Evolutionary conservation across 2,113 vertebrate species (phyloP), one percentile per base, ranked within the genome.

Genomic region (Oncorhynchus mykiss): DNA sequence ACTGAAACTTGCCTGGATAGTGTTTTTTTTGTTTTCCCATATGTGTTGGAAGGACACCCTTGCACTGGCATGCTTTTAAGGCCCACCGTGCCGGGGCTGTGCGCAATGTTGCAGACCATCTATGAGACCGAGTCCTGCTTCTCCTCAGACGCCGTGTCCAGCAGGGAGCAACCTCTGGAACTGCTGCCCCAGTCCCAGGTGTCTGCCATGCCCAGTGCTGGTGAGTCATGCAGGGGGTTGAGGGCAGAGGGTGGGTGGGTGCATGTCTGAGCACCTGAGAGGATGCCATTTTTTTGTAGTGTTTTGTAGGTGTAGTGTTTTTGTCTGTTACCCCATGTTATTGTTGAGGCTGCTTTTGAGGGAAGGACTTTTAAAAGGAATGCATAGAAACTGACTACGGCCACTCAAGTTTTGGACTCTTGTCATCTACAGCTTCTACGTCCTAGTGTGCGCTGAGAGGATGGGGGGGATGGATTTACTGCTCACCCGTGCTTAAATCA

Each of bases 51-150:
- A 70, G 48, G 59, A 6, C 18, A 6, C 57, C 39, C 72, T 34
- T 22, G 68, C 67, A 69, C 64, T 89, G 94, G 93, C 92, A 95
- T 95, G 94, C 92, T 95, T 89, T 91, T 95, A 85, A 89, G 92
- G 84, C 92, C 94, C 79, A 92, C 90, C 39, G 91, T 92, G 27
- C 92, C 91, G 84, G 93, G 92, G 83, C 92, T 93, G 70, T 90
- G 92, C 84, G 92, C 91, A 82, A 94, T 95, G 94, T 89, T 95
- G 87, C 94, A 95, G 90, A 95, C 94, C 67, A 95, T 95, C 90
- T 94, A 94, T 77, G 94, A 95, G 90, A 94, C 93, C 0, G 94
- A 95, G 85, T 93, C 94, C 78, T 94, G 92, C 91, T 92, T 94
- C 84, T 94, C 94, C 85, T 92, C 94, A 91, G 93, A 95, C 92